Base-by-base conservation (phyloP, 2,888 invertebrate genomes). In the Mythimna lalbum region DNA sequence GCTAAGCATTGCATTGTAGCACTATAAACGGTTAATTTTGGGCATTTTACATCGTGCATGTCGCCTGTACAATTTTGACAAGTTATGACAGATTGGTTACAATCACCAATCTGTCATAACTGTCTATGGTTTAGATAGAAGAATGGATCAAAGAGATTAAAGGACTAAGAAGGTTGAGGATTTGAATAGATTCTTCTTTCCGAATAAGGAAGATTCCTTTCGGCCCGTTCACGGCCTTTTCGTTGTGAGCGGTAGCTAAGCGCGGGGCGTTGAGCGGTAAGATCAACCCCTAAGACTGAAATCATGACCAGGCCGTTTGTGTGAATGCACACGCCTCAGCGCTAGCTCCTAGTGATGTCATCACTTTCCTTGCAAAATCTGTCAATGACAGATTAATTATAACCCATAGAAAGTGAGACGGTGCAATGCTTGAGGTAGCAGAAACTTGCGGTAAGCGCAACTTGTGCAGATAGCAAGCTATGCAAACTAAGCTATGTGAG, bases 21-120 rank as follows among this genome's bases (percentile, higher is more conserved):
- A 76, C 55, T 60, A 36, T 70, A 66, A 83, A 83, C 88, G 56
- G 68, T 79, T 84, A 90, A 90, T 90, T 91, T 92, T 87, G 84
- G 66, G 31, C 85, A 83, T 82, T 86, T 49, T 72, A 36, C 85
- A 68, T 50, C 39, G 27, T 59, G 57, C 79, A 57, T 72, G 61
- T 59, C 57, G 79, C 62, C 80, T 85, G 85, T 79, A 73, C 60
- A 76, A 79, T 69, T 67, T 69, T 78, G 68, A 73, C 69, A 74
- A 78, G 52, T 73, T 71, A 10, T 65, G 56, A 82, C 47, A 21
- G 31, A 73, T 55, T 53, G 14, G n/a, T n/a, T n/a, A n/a, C n/a
- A n/a, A n/a, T n/a, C n/a, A n/a, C n/a, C n/a, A n/a, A n/a, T n/a
- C n/a, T n/a, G n/a, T n/a, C n/a, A n/a, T n/a, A n/a, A n/a, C n/a